Base-by-base conservation (phyloP, 2,888 invertebrate species). In the Ligdia adustata region DNA sequence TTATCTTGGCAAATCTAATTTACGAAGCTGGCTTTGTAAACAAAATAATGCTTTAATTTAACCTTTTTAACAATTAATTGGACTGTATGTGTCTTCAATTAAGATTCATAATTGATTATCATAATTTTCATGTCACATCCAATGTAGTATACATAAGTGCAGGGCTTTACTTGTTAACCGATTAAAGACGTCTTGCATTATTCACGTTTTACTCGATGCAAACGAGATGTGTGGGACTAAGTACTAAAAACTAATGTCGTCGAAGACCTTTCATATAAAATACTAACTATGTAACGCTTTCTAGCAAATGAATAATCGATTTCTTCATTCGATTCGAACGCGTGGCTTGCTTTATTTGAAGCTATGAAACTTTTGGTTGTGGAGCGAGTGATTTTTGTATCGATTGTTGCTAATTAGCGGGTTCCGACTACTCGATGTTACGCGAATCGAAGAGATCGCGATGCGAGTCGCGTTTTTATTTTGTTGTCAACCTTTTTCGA, bases 141-240 rank as follows among this genome's bases (percentile, higher is more conserved):
- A 15, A 7, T 24, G 29, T 35, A 29, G 12, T 7, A 11, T n/a
- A 35, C 14, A 12, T 40, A 40, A 31, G 16, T 24, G 40, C 39
- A 35, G 41, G 40, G 47, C 47, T 40, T 45, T 24, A 9, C 9
- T 20, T 29, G 39, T 39, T 22, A 28, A 45, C 39, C 24, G 12
- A 15, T 34, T 37, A 18, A 24, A 41, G 22, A 38, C 2, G 27
- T 34, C 31, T 32, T 41, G 47, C 20, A 41, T 37, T 32, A 27
- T 15, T 31, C 20, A 38, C 26, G 41, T 38, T 13, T 14, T 15
- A n/a, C 16, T 41, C 4, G 15, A 26, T 31, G 16, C 22, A 24
- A 35, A 15, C n/a, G 22, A 38, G 15, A 38, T 37, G 32, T 48
- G 42, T 48, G 32, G 47, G 37, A 38, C 22, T 48, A 48, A 42